Evolutionary conservation across 2,113 vertebrate species (phyloP), one percentile per base, ranked within the genome.

Genomic region (Eretmodus cyanostictus): DNA sequence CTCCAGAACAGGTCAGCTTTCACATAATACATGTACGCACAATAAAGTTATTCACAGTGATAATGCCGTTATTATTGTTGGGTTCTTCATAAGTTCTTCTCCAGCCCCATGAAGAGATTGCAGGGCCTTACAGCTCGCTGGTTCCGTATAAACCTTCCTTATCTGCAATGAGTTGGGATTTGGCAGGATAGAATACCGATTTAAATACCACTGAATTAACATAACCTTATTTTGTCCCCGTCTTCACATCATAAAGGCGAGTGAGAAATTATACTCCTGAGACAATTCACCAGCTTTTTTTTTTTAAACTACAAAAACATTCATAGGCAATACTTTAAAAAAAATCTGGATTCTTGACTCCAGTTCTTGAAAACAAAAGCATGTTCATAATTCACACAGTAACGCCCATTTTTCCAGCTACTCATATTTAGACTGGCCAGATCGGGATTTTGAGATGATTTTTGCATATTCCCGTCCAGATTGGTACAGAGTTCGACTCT

Each of bases 391-490:
- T 19, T 78, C 42, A 31, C 42, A 31, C 8, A 31, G 16, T 12
- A 49, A 12, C 2, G 6, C 24, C 5, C 14, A 0, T 16, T n/a
- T 13, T 40, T 38, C 22, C 27, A 8, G 6, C 61, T 40, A 3
- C 10, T 79, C 5, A 76, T 79, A 78, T 54, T 53, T 81, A 10
- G 29, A 38, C 54, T 24, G 34, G 34, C 34, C 51, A 29, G 83
- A 80, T 63, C 92, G 86, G 55, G 96, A 93, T 85, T 94, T 96
- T 27, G n/a, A 54, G 84, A 98, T 97, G 13, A 97, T 83, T 89
- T 96, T 94, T 4, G 96, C 94, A 19, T 97, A 97, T 55, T 97
- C 94, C 84, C 82, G 92, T 59, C 96, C 97, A 57, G 97, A 97
- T 40, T 5, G 90, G 87, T 98, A 98, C 4, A 96, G 92, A 4